Conservation (phyloP, 2,113 vertebrate species). For the Morone chrysops region DNA sequence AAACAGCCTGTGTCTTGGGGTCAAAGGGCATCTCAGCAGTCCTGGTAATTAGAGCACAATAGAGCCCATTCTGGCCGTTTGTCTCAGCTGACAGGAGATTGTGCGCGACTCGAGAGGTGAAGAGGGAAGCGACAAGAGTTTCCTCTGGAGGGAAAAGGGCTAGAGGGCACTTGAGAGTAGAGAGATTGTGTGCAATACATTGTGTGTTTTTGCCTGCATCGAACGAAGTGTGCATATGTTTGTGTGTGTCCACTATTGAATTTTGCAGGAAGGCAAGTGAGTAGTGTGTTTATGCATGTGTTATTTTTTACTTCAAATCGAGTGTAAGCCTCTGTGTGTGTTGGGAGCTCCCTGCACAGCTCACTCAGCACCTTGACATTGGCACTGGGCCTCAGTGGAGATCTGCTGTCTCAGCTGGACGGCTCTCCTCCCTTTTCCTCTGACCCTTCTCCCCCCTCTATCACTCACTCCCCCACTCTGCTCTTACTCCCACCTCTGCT, state of each 20-base stretch:
- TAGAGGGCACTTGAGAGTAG: slow-evolving; percentile 23
- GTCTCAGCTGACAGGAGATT: slow-evolving; percentile 51
- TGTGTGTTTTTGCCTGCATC: slow-evolving; percentile 11
- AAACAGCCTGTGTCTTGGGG: slow-evolving; percentile 57
- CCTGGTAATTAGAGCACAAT: slow-evolving; percentile 64
- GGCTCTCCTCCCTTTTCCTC: slow-evolving; percentile 41
- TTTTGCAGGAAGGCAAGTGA: slow-evolving; percentile 7
- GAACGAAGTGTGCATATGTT: not conserved
- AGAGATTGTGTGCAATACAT: slow-evolving; percentile 13
- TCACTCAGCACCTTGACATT: slow-evolving; percentile 78
- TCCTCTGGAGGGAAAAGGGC: slow-evolving; percentile 31
- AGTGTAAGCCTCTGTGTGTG: slow-evolving; percentile 29
- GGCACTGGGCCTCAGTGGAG: slow-evolving; percentile 58
- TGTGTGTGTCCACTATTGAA: not conserved
- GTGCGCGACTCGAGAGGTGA: slow-evolving; percentile 29
- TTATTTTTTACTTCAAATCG: slow-evolving; percentile 44
- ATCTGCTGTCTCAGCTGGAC: slow-evolving; percentile 73
- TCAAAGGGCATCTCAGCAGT: slow-evolving; percentile 67
- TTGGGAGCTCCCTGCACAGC: slow-evolving; percentile 34
- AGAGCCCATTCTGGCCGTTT: slow-evolving; percentile 44
- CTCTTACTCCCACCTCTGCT: slow-evolving; percentile 53
- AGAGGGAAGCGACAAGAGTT: slow-evolving; percentile 35
- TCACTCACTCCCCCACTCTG: slow-evolving; percentile 33
- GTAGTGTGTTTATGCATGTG: slow-evolving; percentile 33
- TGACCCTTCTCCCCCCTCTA: slow-evolving; percentile 31